Percentiles rank a stretch among this genome's conserved stretches.
Evolutionary conservation across 2,113 vertebrate genomes (phyloP).

Genomic region (Nerophis lumbriciformis): DNA sequence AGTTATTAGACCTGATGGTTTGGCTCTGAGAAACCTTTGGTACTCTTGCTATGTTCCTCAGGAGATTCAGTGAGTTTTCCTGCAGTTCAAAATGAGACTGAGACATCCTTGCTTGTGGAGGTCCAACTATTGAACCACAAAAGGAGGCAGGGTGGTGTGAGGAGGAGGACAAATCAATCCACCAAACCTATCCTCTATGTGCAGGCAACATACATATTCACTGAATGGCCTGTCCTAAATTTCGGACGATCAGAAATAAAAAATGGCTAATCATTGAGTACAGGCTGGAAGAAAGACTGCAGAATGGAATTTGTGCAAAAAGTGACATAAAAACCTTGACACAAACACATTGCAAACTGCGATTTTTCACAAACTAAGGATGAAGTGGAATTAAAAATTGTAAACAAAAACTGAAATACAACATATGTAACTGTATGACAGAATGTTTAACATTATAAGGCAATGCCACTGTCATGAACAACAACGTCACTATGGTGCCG

Average conservation of each 20-base stretch:
- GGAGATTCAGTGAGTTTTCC: constrained; percentile 76
- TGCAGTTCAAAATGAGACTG: constrained; percentile 78
- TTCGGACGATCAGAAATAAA: constrained; percentile 20
- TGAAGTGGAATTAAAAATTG: neutral
- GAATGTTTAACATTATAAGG: neutral
- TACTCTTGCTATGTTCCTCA: constrained; percentile 68
- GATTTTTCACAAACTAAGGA: neutral
- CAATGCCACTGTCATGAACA: neutral
- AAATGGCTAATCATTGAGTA: constrained; percentile 6
- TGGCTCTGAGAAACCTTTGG: constrained; percentile 55
- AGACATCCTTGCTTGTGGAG: constrained; percentile 85
- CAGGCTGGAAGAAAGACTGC: constrained; percentile 3
- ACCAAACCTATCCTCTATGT: constrained; percentile 57
- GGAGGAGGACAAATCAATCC: constrained; percentile 91
- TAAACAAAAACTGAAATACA: neutral
- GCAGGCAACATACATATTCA: constrained; percentile 43
- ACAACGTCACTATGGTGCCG: neutral
- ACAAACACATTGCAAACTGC: neutral
- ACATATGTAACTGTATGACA: neutral
- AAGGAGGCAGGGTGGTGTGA: constrained; percentile 69
- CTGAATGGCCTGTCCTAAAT: constrained; percentile 17
- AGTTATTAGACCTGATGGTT: constrained; percentile 59
- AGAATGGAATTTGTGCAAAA: neutral
- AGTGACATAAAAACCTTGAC: neutral
- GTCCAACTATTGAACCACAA: constrained; percentile 88